Evolutionary conservation across 2,888 invertebrate species (phyloP).

Genomic region (Chloroclystis v-ata): DNA sequence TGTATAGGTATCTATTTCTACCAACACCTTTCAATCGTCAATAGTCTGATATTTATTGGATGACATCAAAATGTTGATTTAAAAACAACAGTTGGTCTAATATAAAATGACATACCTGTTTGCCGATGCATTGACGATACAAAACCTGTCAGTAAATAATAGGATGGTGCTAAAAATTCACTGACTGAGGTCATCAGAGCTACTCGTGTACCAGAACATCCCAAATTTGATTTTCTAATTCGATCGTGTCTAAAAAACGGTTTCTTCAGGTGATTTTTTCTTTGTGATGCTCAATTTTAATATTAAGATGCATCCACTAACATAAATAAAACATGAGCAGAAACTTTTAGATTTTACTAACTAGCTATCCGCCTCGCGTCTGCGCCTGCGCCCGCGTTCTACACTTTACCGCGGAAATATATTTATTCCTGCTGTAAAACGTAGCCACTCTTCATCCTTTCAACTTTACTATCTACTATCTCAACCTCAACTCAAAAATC

Average conservation of each 20-base stretch:
- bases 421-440: no score
- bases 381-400: no score
- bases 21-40: slow-evolving; percentile 46
- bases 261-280: not conserved
- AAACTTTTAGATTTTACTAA: no score
- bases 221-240: slow-evolving; percentile 12
- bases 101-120: not conserved
- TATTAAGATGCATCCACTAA: no score
- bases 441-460: no score
- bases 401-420: no score
- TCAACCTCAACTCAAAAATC: no score
- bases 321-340: no score
- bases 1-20: not conserved
- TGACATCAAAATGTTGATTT: not conserved
- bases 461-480: no score
- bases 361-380: no score
- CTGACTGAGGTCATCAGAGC: slow-evolving; percentile 43
- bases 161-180: slow-evolving; percentile 57
- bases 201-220: slow-evolving; percentile 22
- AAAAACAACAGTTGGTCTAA: no score
- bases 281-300: not conserved
- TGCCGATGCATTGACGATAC: not conserved
- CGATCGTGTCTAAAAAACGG: not conserved
- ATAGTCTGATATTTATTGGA: not conserved
- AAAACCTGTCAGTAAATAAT: not conserved